Conservation (phyloP, 2,113 vertebrate genomes). For the Fukomys damarensis region DNA sequence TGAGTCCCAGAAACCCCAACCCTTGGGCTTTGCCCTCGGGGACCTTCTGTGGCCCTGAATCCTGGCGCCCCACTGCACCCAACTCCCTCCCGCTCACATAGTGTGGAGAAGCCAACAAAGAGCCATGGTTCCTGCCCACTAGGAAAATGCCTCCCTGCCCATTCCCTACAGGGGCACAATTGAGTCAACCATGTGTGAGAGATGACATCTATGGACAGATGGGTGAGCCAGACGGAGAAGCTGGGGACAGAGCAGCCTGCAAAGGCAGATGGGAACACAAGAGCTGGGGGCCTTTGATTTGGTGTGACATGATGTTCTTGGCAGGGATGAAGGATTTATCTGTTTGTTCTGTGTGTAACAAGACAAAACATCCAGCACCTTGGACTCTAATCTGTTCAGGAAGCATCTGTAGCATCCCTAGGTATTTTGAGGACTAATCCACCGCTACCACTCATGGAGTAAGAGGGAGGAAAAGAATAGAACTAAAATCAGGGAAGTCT, state of each 20-base stretch:
- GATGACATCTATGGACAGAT: not conserved
- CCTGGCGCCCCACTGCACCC: not conserved
- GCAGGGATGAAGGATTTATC: not conserved
- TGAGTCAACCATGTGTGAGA: not conserved
- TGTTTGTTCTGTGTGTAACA: not conserved
- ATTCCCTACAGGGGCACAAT: too few species aligned
- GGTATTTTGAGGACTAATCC: not conserved
- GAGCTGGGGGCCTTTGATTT: not conserved
- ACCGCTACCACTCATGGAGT: too few species aligned
- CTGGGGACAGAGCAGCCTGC: not conserved
- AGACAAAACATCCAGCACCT: not conserved
- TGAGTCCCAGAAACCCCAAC: not conserved
- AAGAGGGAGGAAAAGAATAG: not conserved
- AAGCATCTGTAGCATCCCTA: not conserved
- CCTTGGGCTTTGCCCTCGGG: too few species aligned
- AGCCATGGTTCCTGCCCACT: accelerated
- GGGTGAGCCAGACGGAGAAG: not conserved
- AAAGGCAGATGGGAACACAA: too few species aligned
- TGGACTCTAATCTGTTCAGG: not conserved
- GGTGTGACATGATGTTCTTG: not conserved
- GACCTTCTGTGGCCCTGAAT: not conserved
- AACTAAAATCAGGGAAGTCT: not conserved
- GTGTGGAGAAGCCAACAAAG: not conserved
- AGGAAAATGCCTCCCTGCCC: not conserved
- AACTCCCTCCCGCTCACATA: not conserved